Conservation (phyloP, 2,888 invertebrate genomes). For the Nomada ferruginata region DNA sequence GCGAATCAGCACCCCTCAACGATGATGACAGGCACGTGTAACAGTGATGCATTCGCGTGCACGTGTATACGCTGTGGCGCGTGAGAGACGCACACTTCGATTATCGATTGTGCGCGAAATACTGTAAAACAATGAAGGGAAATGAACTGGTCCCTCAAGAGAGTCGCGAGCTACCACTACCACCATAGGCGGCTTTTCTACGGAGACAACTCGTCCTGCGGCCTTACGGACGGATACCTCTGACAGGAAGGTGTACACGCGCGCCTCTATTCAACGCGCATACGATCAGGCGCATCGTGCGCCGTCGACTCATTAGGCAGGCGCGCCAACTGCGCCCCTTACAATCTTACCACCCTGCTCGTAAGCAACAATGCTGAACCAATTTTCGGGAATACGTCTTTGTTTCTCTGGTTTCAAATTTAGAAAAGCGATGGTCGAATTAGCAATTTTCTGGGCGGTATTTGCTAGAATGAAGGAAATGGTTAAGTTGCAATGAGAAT, state of each 20-base stretch:
- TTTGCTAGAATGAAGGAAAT: too few relatives aligned
- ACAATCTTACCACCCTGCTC: constrained; percentile 27
- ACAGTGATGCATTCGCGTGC: constrained; percentile 40
- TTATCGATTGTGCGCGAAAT: constrained; percentile 51
- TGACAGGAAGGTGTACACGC: constrained; percentile 65
- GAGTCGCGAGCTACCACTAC: constrained; percentile 43
- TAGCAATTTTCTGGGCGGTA: too few relatives aligned
- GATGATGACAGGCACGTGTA: constrained; percentile 51
- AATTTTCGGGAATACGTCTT: too few relatives aligned
- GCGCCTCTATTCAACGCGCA: constrained; percentile 65
- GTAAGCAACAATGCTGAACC: constrained; percentile 10
- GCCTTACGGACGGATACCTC: constrained; percentile 62
- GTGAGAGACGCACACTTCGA: constrained; percentile 27
- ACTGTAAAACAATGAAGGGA: constrained; percentile 7
- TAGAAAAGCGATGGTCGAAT: too few relatives aligned
- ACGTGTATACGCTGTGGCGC: constrained; percentile 43
- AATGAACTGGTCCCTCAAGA: constrained; percentile 12
- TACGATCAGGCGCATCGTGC: constrained; percentile 46
- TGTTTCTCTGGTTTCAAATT: too few relatives aligned
- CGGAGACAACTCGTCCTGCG: constrained; percentile 67
- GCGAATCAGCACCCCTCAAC: constrained; percentile 26
- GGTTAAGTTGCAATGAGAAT: too few relatives aligned
- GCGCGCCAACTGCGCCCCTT: constrained; percentile 44
- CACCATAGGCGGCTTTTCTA: constrained; percentile 61
- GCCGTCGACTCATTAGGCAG: constrained; percentile 30